Evolutionary conservation across 2,888 invertebrate species (phyloP).

Genomic region (Cerceris rybyensis): DNA sequence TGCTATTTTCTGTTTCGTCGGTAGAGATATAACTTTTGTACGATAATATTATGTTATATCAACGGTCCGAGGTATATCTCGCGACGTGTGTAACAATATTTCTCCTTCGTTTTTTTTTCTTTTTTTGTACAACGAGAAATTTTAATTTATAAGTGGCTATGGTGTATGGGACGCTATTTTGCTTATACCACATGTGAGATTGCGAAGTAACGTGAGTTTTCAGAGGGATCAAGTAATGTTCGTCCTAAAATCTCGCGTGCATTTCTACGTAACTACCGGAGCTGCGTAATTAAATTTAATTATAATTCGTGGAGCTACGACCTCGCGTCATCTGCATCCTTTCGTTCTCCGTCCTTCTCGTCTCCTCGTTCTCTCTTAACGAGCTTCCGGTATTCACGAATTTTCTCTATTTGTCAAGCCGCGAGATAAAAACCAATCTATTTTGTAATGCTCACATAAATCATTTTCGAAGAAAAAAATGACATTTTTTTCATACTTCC

Average conservation of each 20-base stretch:
- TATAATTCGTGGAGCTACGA: constrained; percentile 71
- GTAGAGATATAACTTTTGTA: too few relatives aligned
- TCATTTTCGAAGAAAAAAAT: not conserved
- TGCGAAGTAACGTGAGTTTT: constrained; percentile 27
- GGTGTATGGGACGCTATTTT: not conserved
- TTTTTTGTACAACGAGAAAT: not conserved
- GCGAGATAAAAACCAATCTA: constrained; percentile 1
- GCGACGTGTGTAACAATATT: not conserved
- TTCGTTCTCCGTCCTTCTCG: constrained; percentile 22
- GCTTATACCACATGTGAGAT: constrained; percentile 44
- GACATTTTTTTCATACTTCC: not conserved
- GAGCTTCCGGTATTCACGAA: constrained; percentile 34
- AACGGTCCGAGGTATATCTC: too few relatives aligned
- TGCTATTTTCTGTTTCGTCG: too few relatives aligned
- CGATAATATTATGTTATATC: too few relatives aligned
- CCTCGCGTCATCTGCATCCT: constrained; percentile 70
- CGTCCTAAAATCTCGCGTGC: constrained; percentile 69
- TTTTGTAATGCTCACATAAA: not conserved
- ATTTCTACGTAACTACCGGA: constrained; percentile 72
- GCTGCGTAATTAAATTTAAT: constrained; percentile 78
- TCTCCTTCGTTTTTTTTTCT: not conserved
- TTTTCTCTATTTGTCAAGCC: constrained; percentile 31
- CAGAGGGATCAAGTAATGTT: constrained; percentile 62
- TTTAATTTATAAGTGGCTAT: not conserved
- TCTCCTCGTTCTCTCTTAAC: constrained; percentile 38